Evolutionary conservation across 2,113 vertebrate genomes (phyloP).

Genomic region (Dolichallabes microphthalmus): DNA sequence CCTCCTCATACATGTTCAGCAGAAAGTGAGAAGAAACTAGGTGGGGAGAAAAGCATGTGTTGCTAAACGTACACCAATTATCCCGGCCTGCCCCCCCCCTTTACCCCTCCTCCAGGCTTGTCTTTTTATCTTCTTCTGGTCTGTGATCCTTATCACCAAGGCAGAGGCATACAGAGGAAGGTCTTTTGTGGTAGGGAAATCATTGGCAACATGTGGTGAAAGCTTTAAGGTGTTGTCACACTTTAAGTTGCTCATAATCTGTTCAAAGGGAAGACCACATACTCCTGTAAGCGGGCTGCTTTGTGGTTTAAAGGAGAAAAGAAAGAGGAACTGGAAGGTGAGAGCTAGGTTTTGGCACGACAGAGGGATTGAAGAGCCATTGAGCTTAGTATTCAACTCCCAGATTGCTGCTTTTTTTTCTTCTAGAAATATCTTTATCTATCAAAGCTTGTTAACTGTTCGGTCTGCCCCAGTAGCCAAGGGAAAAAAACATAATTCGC

Average conservation of each 20-base stretch:
- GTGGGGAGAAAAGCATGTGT: conserved; percentile 65
- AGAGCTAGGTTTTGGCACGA: neutral
- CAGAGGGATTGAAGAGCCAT: neutral
- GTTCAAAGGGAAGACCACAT: conserved; percentile 78
- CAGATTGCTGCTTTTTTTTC: neutral
- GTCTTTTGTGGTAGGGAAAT: conserved; percentile 77
- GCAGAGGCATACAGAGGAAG: conserved; percentile 77
- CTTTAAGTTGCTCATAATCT: conserved; percentile 84
- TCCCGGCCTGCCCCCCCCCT: conserved; percentile 60
- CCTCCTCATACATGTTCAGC: conserved; percentile 69
- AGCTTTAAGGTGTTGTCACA: conserved; percentile 87
- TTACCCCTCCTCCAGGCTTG: conserved; percentile 58
- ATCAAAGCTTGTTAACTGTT: neutral
- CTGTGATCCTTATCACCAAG: conserved; percentile 75
- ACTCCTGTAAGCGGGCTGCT: conserved; percentile 66
- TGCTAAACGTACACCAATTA: conserved; percentile 75
- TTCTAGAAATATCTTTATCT: conserved; percentile 40
- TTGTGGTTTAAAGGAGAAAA: conserved; percentile 55
- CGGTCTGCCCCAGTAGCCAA: neutral
- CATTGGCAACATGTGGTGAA: conserved; percentile 79
- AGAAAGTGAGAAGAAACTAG: conserved; percentile 64
- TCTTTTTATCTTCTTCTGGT: conserved; percentile 72
- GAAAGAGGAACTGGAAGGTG: conserved; percentile 38
- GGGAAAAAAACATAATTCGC: neutral
- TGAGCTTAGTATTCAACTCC: conserved; percentile 31